A percentile compares a stretch with the other conserved stretches of the same genome.
These are phyloP conservation scores for Cossypha heuglini DNA, from an alignment of 2,797 vertebrate species.

Conservation along the genomic window DNA sequence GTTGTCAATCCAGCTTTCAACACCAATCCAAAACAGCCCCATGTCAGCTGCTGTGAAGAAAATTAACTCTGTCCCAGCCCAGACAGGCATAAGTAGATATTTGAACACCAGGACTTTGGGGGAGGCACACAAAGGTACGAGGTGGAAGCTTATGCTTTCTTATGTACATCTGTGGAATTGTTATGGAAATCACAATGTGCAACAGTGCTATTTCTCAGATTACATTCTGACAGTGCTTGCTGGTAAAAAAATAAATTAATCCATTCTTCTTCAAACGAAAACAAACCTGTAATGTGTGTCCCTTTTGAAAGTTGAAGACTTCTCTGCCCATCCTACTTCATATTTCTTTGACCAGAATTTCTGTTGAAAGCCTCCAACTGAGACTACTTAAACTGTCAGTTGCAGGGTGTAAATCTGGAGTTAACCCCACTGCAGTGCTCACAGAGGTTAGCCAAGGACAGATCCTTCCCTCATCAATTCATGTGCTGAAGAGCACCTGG, in stretches of 20 bases:
- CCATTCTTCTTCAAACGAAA: not conserved
- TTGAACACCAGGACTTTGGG: not conserved
- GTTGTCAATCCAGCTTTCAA: not conserved
- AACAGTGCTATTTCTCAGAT: not conserved
- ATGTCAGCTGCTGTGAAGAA: not conserved
- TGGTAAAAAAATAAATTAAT: not conserved
- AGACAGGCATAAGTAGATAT: not conserved
- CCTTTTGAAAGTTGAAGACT: not conserved
- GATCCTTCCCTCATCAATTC: not conserved
- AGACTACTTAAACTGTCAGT: not conserved
- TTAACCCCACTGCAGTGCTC: not conserved
- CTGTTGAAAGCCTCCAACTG: not conserved
- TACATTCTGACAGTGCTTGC: not conserved
- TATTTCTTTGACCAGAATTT: not conserved
- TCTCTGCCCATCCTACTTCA: not conserved
- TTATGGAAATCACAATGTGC: not conserved
- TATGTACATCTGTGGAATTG: not conserved
- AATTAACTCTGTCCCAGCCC: not conserved
- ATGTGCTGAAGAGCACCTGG: not conserved
- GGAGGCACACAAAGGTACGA: rapidly evolving
- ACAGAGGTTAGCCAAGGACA: not conserved
- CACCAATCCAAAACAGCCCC: not conserved
- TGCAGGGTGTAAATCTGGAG: not conserved
- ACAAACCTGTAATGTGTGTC: not conserved
- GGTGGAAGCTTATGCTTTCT: not conserved